Evolutionary conservation across 2,113 vertebrate genomes (phyloP), one percentile per base, ranked within the genome.

Genomic region (Cyanoramphus novaezelandiae): DNA sequence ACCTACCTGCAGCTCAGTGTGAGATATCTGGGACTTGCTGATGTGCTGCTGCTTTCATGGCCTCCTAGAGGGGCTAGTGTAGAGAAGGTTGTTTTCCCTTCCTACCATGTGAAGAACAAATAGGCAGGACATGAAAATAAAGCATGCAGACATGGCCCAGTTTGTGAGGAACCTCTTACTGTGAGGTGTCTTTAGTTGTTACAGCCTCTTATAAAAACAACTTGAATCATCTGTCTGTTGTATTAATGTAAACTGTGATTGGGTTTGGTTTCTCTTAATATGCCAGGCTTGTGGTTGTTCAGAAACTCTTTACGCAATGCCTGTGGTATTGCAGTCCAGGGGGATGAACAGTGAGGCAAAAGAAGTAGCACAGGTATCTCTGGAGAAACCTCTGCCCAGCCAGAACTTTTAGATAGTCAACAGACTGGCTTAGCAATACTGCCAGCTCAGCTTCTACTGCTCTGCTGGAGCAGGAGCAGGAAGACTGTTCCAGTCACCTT

Each of bases 81-180:
- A 11, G 15, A 59, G 37, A 60, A 69, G 10, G 33, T 28, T 82
- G 16, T 84, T 93, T 84, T 50, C 41, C 37, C 13, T 70, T 37
- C 50, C 39, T 53, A 13, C 27, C 4, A 0, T 3, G 9, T 17
- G n/a, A n/a, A 65, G 46, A 79, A 7, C 24, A 75, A 57, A n/a
- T 1, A 25, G 33, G 28, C 41, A 67, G 68, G 41, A 50, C 18
- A 43, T 1, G 4, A 88, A 57, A 41, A 25, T 44, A 68, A 64
- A 60, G 11, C 3, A 0, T 33, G 33, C 9, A 53, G 80, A 24
- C 5, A 0, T 19, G 55, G 46, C 33, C 74, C 3, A 0, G 18
- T 69, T 37, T 83, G 64, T 69, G 67, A 88, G 63, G 39, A 90
- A 10, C 63, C 8, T 57, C 33, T 43, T n/a, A 17, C 35, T 31